phyloP scores from a whole-genome alignment of 2,113 vertebrate species.

The Benitochromis conjunctus region DNA sequence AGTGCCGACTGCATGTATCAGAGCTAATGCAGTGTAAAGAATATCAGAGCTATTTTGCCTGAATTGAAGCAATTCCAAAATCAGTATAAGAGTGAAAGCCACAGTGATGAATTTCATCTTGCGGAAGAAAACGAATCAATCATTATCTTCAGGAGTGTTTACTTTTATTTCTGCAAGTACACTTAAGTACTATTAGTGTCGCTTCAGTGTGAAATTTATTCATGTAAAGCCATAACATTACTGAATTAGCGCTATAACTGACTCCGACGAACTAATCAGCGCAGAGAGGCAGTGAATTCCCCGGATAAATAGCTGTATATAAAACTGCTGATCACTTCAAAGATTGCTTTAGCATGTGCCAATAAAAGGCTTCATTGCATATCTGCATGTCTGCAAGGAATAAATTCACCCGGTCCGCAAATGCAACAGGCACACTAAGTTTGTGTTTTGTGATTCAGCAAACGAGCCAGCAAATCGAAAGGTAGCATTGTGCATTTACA shows the following conservation, averaged over 20 bases:
- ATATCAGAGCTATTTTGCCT: neutral
- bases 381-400: neutral
- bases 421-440: constrained; percentile 32
- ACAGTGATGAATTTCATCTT: neutral
- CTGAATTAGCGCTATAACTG: neutral
- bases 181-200: constrained; percentile 9
- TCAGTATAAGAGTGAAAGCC: neutral
- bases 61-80: neutral
- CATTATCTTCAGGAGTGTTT: neutral
- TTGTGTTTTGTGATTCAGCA: constrained; percentile 48
- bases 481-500: constrained; percentile 57
- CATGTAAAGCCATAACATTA: constrained; percentile 9
- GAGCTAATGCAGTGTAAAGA: neutral
- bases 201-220: neutral
- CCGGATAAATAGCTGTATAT: constrained; percentile 15
- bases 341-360: neutral
- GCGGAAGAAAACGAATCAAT: neutral
- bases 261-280: constrained; percentile 21
- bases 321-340: constrained; percentile 47
- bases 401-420: constrained; percentile 14
- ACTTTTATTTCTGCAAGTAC: neutral
- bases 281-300: neutral
- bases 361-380: constrained; percentile 8
- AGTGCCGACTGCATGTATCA: neutral
- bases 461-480: constrained; percentile 51